A percentile compares a stretch with the other conserved stretches of the same genome.
Conservation (phyloP, 2,797 vertebrate genomes). For the Nannoperca obscura region DNA sequence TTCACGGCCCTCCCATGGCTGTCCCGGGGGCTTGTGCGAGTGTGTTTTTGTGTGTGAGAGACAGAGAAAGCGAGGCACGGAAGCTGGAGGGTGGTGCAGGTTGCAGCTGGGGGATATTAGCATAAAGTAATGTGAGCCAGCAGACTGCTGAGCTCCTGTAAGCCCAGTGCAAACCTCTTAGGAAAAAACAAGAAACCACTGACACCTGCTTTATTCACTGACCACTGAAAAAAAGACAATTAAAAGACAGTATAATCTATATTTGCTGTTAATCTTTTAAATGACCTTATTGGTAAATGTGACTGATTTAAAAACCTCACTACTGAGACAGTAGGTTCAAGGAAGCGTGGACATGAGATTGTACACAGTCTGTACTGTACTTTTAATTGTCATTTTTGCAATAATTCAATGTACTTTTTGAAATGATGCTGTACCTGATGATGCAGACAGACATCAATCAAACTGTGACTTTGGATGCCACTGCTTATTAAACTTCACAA, state of each 20-base stretch:
- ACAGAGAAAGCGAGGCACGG: slow-evolving; percentile 29
- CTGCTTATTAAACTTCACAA: slow-evolving; percentile 30
- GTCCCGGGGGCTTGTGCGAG: slow-evolving; percentile 72
- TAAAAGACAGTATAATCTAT: slow-evolving; percentile 1
- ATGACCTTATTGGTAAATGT: slow-evolving; percentile 8
- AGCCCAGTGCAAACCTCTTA: slow-evolving; percentile 40
- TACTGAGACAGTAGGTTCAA: neutral
- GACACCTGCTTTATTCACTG: slow-evolving; percentile 64
- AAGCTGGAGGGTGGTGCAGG: slow-evolving; percentile 74
- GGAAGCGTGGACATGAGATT: neutral
- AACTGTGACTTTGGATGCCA: neutral
- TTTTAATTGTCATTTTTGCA: slow-evolving; percentile 3
- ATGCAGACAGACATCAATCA: slow-evolving; percentile 32
- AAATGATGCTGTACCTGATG: neutral
- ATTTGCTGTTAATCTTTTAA: slow-evolving; percentile 17
- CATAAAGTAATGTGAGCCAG: slow-evolving; percentile 80
- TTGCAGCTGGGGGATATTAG: slow-evolving; percentile 81
- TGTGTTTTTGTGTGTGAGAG: slow-evolving; percentile 32
- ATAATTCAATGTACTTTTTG: neutral
- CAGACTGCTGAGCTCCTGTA: slow-evolving; percentile 70
- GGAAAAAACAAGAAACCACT: slow-evolving; percentile 58
- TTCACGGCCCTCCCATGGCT: slow-evolving; percentile 72
- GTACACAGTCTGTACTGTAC: too few species aligned
- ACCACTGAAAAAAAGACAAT: slow-evolving; percentile 29
- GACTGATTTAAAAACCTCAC: slow-evolving; percentile 4